A percentile compares a stretch with the other conserved stretches of the same genome.
Evolutionary conservation across 37 sponge, comb jelly and placozoan species (phyloP).

Genomic region (Cliona cf. orientalis): DNA sequence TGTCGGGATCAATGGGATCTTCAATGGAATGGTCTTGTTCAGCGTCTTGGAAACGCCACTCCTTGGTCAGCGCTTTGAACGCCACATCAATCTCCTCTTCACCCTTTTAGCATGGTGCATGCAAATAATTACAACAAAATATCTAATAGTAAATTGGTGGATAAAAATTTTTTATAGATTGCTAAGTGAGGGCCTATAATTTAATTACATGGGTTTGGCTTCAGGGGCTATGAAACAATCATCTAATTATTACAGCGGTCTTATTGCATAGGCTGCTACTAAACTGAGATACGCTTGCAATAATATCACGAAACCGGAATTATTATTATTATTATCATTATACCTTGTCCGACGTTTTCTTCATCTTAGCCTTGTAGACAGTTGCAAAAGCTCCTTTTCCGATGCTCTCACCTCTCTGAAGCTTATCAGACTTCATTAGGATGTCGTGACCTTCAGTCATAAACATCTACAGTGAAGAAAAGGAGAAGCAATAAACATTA

Average conservation of each 20-base stretch:
- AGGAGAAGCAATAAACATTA: too few species aligned
- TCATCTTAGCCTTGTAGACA: constrained; percentile 54
- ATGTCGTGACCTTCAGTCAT: constrained; percentile 54
- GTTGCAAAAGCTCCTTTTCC: constrained; percentile 71
- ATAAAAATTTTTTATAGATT: too few species aligned
- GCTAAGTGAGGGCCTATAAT: too few species aligned
- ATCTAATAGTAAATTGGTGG: too few species aligned
- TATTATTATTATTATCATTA: background rate
- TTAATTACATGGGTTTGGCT: too few species aligned
- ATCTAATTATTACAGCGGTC: too few species aligned
- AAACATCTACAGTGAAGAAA: constrained; percentile 48
- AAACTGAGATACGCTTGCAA: too few species aligned
- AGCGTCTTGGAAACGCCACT: constrained; percentile 5
- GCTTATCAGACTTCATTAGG: constrained; percentile 28
- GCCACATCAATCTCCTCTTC: too few species aligned
- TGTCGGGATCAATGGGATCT: background rate
- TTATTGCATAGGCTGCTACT: too few species aligned
- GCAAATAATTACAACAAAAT: too few species aligned
- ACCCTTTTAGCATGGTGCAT: too few species aligned
- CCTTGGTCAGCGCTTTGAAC: constrained; percentile 60
- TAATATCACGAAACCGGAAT: background rate
- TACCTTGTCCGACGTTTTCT: constrained; percentile 8
- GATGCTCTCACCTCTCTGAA: constrained; percentile 21
- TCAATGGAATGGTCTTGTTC: background rate
- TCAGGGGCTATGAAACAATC: too few species aligned